Conservation (phyloP, 2,797 vertebrate genomes). For the Furcifer pardalis region DNA sequence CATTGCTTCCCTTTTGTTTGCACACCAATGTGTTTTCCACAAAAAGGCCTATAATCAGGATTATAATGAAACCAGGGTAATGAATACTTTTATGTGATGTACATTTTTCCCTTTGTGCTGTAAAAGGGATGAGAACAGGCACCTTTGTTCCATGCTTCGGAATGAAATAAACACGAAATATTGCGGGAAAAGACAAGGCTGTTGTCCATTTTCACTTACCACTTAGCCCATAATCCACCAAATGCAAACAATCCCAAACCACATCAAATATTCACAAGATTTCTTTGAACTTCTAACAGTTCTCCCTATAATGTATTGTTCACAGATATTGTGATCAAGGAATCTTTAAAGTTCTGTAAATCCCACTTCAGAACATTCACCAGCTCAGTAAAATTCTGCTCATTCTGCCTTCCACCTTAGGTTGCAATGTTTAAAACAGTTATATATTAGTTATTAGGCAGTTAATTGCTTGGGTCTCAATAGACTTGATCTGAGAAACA, state of each 20-base stretch:
- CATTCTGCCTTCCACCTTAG: not conserved
- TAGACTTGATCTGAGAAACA: not conserved
- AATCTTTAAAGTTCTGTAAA: not conserved
- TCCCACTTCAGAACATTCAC: conserved; percentile 11
- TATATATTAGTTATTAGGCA: not conserved
- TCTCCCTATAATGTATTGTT: conserved; percentile 12
- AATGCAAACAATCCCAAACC: conserved; percentile 27
- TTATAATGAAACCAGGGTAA: conserved; percentile 29
- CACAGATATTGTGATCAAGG: not conserved
- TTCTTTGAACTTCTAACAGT: conserved; percentile 21
- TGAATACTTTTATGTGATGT: conserved; percentile 28
- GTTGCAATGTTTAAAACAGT: not conserved
- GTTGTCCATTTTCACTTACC: conserved; percentile 5
- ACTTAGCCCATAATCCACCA: conserved; percentile 9
- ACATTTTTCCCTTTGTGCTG: not conserved
- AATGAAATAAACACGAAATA: conserved; percentile 49
- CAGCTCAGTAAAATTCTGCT: conserved; percentile 10
- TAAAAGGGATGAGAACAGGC: conserved; percentile 22
- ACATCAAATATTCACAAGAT: conserved; percentile 35
- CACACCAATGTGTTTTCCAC: conserved; percentile 4
- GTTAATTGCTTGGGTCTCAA: not conserved
- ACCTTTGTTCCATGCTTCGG: conserved; percentile 4
- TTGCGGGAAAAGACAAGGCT: conserved; percentile 13
- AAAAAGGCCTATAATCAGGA: conserved; percentile 28
- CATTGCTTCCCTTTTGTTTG: conserved; percentile 3